A percentile compares a stretch with the other conserved stretches of the same genome.
Evolutionary conservation across 2,113 vertebrate genomes (phyloP).

Genomic region (Phalacrocorax pelagicus): DNA sequence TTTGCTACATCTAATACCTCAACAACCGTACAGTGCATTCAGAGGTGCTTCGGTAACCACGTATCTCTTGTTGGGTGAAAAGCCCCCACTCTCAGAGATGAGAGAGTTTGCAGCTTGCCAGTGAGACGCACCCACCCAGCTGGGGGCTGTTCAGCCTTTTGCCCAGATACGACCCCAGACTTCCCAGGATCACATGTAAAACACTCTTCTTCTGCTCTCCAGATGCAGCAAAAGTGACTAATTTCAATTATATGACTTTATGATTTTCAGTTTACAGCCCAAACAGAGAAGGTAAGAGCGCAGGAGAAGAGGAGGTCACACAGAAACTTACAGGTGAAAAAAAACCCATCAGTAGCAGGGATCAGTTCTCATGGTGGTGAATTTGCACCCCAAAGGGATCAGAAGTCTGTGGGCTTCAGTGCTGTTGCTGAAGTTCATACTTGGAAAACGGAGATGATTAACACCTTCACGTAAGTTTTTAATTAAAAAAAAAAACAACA

Average conservation of each 20-base stretch:
- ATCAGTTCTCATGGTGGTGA: neutral
- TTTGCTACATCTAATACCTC: neutral
- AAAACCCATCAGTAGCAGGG: neutral
- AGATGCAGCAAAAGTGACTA: neutral
- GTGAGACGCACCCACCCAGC: neutral
- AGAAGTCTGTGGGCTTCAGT: neutral
- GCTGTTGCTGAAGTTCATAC: neutral
- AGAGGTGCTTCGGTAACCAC: neutral
- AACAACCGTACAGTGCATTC: neutral
- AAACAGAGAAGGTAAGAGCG: neutral
- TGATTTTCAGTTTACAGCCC: neutral
- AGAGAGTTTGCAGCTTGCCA: neutral
- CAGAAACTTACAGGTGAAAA: neutral
- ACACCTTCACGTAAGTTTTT: neutral
- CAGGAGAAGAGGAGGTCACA: neutral
- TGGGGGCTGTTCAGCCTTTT: neutral
- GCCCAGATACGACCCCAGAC: neutral
- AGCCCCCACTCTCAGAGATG: neutral
- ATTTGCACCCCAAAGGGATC: neutral
- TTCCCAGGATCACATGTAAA: neutral
- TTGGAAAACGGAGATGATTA: neutral
- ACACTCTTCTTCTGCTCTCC: neutral
- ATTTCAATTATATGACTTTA: neutral
- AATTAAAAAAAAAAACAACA: neutral
- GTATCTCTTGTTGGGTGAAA: neutral